phyloP scores from a whole-genome alignment of 2,113 vertebrate genomes.

The Brienomyrus longianalis region DNA sequence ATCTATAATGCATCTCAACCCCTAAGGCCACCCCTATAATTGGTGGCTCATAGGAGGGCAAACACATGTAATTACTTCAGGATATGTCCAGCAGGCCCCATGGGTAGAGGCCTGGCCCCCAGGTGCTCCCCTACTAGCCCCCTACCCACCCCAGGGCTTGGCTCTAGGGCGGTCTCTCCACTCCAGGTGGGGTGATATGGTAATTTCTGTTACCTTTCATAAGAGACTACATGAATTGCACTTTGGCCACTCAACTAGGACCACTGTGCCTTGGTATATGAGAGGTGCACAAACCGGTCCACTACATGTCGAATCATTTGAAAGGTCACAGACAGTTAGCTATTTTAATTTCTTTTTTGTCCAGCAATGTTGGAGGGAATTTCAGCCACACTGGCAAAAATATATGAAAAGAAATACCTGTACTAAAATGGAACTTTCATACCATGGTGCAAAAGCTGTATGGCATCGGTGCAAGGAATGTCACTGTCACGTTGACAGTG shows the following conservation, averaged over 20 bases:
- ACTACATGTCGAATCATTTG: not conserved
- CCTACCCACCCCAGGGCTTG: not conserved
- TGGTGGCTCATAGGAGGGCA: not conserved
- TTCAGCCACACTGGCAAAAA: not conserved
- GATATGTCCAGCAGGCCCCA: not conserved
- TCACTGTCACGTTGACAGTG: not conserved
- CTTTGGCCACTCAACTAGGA: not conserved
- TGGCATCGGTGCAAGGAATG: not conserved
- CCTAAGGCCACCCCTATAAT: not conserved
- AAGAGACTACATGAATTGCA: not conserved
- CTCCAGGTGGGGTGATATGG: not conserved
- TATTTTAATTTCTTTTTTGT: not conserved
- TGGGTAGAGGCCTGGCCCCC: not conserved
- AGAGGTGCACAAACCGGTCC: not conserved
- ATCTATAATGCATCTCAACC: not conserved
- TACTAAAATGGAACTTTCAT: not conserved
- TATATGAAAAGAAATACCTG: slow-evolving; percentile 3
- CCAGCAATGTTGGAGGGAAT: not conserved
- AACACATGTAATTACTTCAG: not conserved
- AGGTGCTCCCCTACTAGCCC: not conserved
- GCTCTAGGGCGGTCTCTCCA: not conserved
- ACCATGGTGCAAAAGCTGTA: not conserved
- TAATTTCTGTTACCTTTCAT: not conserved
- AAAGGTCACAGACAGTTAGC: not conserved
- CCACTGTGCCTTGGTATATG: not conserved